Conservation (phyloP, 2,888 invertebrate genomes). For the Yponomeuta evonymella region DNA sequence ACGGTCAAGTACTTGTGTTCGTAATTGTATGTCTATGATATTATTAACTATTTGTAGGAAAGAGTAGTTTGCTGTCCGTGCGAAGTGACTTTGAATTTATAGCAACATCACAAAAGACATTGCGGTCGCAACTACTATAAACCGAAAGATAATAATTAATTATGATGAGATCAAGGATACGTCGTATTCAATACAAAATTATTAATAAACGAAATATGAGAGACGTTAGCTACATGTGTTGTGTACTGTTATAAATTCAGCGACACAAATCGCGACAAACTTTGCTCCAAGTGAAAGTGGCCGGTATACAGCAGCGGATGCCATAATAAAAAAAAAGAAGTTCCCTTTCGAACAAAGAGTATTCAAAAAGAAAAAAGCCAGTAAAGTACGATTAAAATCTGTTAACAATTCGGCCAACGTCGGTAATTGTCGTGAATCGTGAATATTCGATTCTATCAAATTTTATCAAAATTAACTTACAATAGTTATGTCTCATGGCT, state of each 20-base stretch:
- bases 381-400: no score
- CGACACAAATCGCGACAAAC: not conserved
- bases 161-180: not conserved
- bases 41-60: conserved; percentile 7
- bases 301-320: not conserved
- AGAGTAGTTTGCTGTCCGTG: conserved; percentile 11
- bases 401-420: no score
- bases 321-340: not conserved
- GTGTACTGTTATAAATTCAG: not conserved
- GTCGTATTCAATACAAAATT: not conserved
- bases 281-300: not conserved
- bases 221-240: not conserved
- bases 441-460: no score
- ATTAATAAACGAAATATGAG: not conserved
- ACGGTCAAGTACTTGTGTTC: conserved; percentile 15
- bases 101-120: not conserved
- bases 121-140: not conserved
- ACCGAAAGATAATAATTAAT: not conserved
- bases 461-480: no score
- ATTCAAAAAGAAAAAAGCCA: not conserved
- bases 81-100: not conserved
- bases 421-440: no score
- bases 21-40: conserved; percentile 9
- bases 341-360: not conserved
- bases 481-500: no score